Evolutionary conservation across 2,888 invertebrate species (phyloP), one percentile per base, ranked within the genome.

Genomic region (Ophion ellenae): DNA sequence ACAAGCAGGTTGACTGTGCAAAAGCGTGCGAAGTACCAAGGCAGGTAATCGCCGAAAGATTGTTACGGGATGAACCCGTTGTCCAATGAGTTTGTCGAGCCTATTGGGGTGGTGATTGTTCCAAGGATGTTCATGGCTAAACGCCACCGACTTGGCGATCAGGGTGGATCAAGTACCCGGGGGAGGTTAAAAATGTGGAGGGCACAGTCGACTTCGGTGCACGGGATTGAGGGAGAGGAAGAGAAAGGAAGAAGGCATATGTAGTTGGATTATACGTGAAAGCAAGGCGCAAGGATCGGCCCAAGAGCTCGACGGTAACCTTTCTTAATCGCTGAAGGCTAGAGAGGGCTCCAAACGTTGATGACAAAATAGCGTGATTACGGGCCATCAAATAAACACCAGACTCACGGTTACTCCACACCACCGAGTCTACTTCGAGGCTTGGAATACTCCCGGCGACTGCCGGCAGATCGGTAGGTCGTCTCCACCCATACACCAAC

Each of bases 311-410:
- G 59, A 24, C 66, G 71, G 59, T 61, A 74, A 64, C 47, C 69
- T 80, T 67, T 73, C 87, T 89, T 89, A 90, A 91, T 90, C 90
- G 91, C 90, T 91, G 90, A 93, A 91, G 91, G 90, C 17, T 53
- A 53, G 91, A 91, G 91, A 91, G 90, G 88, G 89, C 90, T 89
- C 70, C 79, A 36, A 67, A 88, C 91, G 92, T 91, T 93, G 92
- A 93, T 92, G 93, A 93, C 92, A 92, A 92, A 93, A 93, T 93
- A 91, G 93, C 93, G 93, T 93, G 93, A 93, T 93, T 93, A 92
- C 92, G 90, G 90, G 91, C 93, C 92, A 93, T 93, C 92, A 93
- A 92, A 93, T 93, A 93, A 93, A 93, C 92, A 93, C 92, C 91
- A 92, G 92, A 91, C 92, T 93, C 90, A 89, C 91, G 90, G 91